These are phyloP conservation scores for Schizopygopsis pylzovi DNA, from an alignment of 2,797 vertebrate genomes.

Conservation along the genomic window DNA sequence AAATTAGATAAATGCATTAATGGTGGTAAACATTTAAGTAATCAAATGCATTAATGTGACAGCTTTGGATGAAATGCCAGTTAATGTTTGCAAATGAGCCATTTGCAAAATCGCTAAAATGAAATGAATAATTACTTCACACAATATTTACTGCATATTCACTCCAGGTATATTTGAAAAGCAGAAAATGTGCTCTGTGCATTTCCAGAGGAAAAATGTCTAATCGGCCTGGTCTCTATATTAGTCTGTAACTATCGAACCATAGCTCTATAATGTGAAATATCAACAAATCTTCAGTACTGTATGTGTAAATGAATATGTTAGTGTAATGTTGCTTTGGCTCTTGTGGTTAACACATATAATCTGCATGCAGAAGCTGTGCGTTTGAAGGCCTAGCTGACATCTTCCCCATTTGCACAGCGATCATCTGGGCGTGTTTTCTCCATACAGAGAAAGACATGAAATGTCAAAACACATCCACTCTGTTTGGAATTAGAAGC, in stretches of 20 bases:
- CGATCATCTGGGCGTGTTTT: constrained; percentile 48
- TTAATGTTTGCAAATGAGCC: neutral
- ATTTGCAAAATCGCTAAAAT: neutral
- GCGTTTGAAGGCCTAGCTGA: constrained; percentile 14
- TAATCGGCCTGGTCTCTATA: neutral
- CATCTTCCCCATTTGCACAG: constrained; percentile 35
- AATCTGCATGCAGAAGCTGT: constrained; percentile 44
- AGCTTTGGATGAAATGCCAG: neutral
- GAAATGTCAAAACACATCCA: constrained; percentile 43
- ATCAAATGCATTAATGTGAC: neutral
- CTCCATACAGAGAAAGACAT: constrained; percentile 35
- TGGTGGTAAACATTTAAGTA: neutral
- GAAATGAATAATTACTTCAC: neutral
- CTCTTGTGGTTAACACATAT: neutral
- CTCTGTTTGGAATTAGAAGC: constrained; percentile 42
- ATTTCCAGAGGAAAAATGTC: neutral
- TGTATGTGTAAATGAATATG: neutral
- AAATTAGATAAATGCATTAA: constrained; percentile 1
- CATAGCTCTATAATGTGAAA: neutral
- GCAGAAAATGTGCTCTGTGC: neutral
- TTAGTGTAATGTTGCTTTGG: neutral
- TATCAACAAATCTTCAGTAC: neutral
- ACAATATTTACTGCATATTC: neutral
- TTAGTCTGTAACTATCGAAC: neutral
- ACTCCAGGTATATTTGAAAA: neutral